These are phyloP conservation scores for Pseudorhiza aurosa DNA, from an alignment of 30 jellyfish, hydroid and myxozoan species.

Conservation along the genomic window DNA sequence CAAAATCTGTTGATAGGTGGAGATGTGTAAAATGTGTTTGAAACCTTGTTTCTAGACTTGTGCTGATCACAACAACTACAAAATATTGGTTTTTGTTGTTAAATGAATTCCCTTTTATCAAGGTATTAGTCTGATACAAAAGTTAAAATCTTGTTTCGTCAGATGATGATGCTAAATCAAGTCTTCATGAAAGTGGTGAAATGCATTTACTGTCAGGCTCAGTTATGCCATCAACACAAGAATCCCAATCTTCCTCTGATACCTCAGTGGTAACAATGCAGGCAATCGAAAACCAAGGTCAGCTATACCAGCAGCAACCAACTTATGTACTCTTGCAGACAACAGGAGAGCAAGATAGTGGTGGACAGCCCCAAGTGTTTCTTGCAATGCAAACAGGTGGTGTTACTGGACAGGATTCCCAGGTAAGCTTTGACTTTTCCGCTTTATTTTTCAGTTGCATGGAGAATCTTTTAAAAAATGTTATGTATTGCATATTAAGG, in stretches of 20 bases:
- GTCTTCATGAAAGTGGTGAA: constrained; percentile 14
- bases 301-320: constrained; percentile 84
- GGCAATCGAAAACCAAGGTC: constrained; percentile 54
- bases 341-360: constrained; percentile 86
- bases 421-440: no score
- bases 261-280: constrained; percentile 51
- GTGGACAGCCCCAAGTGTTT: constrained; percentile 93
- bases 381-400: constrained; percentile 95
- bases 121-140: no score
- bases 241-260: constrained; percentile 16
- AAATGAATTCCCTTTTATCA: no score
- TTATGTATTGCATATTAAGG: no score
- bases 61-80: no score
- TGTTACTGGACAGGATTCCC: constrained; percentile 79
- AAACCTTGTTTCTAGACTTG: no score
- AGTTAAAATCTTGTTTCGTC: no score
- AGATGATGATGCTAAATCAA: constrained; percentile 29
- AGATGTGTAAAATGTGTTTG: no score
- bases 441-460: no score
- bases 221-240: constrained; percentile 20
- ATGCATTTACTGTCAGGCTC: constrained; percentile 12
- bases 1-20: no score
- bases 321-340: constrained; percentile 93
- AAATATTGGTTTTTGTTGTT: no score
- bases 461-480: no score